phyloP scores from a whole-genome alignment of 2,113 vertebrate genomes.

The Taxidea taxus region DNA sequence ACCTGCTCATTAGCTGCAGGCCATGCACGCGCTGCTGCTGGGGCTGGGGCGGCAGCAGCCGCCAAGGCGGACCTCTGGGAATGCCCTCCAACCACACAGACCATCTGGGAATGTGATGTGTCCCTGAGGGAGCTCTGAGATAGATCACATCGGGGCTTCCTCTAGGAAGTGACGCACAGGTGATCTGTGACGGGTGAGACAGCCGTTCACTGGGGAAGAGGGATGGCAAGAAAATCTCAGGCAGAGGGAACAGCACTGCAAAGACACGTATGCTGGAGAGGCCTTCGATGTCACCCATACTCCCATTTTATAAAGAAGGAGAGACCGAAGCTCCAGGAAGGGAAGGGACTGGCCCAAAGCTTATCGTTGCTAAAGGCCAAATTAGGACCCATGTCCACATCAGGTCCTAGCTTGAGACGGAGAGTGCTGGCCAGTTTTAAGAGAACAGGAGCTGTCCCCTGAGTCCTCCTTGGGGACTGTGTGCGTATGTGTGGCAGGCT shows the following conservation, averaged over 20 bases:
- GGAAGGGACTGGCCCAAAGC: not conserved
- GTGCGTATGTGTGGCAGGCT: not conserved
- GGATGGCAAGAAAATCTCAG: not conserved
- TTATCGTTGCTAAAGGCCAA: not conserved
- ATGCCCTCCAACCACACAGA: not conserved
- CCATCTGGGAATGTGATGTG: not conserved
- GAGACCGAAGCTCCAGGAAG: not conserved
- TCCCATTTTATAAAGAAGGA: not conserved
- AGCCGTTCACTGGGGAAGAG: too few relatives aligned
- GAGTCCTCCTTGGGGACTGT: not conserved
- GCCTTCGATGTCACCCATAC: not conserved
- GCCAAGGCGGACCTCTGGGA: not conserved
- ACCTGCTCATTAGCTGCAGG: not conserved
- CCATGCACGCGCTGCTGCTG: not conserved
- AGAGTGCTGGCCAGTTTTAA: not conserved
- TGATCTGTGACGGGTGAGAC: not conserved
- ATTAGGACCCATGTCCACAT: not conserved
- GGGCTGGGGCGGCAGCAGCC: too few relatives aligned
- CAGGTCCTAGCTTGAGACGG: not conserved
- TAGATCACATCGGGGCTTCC: too few relatives aligned
- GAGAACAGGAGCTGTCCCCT: not conserved
- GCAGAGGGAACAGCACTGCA: not conserved
- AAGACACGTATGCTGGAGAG: not conserved
- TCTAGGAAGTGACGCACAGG: not conserved
- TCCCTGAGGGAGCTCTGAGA: not conserved